These are phyloP conservation scores for Drosophila sturtevanti DNA, from an alignment of 1,140 invertebrate species.

Conservation along the genomic window DNA sequence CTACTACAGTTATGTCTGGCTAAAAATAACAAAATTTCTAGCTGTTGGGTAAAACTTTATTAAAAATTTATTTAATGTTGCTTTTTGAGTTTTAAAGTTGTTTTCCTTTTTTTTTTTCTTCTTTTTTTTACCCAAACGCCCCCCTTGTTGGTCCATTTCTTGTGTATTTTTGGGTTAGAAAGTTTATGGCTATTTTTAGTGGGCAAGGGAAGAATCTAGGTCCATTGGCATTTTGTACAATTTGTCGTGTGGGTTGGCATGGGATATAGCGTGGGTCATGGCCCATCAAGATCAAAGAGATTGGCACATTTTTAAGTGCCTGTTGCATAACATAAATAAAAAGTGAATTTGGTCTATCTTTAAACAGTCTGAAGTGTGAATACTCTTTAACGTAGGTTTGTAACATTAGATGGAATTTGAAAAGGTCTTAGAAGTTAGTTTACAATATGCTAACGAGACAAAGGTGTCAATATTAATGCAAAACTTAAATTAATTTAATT, in stretches of 20 bases:
- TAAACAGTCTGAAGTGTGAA: neutral
- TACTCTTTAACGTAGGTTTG: neutral
- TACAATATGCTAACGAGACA: too few relatives aligned
- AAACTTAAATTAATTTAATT: too few relatives aligned
- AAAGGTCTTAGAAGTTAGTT: too few relatives aligned
- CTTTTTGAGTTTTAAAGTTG: constrained; percentile 62
- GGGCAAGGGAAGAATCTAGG: constrained; percentile 15
- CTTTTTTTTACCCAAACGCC: too few relatives aligned
- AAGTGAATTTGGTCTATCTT: neutral
- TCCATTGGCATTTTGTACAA: constrained; percentile 35
- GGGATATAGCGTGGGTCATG: neutral
- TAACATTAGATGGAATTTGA: too few relatives aligned
- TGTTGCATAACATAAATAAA: constrained; percentile 5
- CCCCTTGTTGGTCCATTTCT: neutral
- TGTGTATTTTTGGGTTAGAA: constrained; percentile 24
- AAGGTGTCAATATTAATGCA: too few relatives aligned
- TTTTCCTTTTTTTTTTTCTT: neutral
- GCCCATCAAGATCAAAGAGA: constrained; percentile 43
- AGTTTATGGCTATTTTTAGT: constrained; percentile 24
- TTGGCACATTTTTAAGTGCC: constrained; percentile 20
- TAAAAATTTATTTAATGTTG: constrained; percentile 72
- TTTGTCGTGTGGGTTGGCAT: neutral
- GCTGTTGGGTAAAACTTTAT: constrained; percentile 60
- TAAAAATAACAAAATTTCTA: constrained; percentile 77
- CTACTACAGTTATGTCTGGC: constrained; percentile 19